A percentile compares a stretch with the other conserved stretches of the same genome.
Evolutionary conservation across 2,888 invertebrate genomes (phyloP).

Genomic region (Julus scandinavius): DNA sequence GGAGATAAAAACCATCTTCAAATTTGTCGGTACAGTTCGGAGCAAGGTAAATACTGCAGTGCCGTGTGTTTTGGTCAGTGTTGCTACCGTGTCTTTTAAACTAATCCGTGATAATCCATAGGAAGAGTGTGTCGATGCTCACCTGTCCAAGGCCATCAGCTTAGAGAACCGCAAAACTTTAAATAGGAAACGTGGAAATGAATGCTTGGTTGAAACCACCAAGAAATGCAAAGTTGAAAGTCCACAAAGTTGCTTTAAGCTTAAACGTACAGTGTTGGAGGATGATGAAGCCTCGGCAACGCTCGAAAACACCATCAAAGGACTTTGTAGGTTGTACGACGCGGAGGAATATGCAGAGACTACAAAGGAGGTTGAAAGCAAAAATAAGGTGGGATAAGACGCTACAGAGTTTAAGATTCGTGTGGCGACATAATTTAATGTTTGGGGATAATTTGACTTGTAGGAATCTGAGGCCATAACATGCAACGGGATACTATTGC

Average conservation of each 20-base stretch:
- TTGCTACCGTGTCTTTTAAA: not conserved
- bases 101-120: not conserved
- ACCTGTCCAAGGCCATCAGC: not conserved
- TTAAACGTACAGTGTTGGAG: not conserved
- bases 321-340: not conserved
- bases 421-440: not conserved
- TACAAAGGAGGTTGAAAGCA: not conserved
- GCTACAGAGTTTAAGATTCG: not conserved
- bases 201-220: not conserved
- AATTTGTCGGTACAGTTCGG: conserved; percentile 36
- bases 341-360: not conserved
- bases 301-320: not conserved
- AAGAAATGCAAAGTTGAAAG: conserved; percentile 41
- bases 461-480: conserved; percentile 1
- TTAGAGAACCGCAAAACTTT: not conserved
- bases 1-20: not conserved
- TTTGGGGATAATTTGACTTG: not conserved
- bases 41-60: conserved; percentile 26
- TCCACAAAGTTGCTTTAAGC: not conserved
- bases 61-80: not conserved
- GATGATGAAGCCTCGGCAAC: not conserved
- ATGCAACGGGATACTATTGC: conserved; percentile 28
- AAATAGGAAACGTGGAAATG: not conserved
- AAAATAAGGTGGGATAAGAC: not conserved
- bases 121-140: not conserved